Base-by-base conservation (phyloP, 1,140 invertebrate species). In the Papilio polytes region DNA sequence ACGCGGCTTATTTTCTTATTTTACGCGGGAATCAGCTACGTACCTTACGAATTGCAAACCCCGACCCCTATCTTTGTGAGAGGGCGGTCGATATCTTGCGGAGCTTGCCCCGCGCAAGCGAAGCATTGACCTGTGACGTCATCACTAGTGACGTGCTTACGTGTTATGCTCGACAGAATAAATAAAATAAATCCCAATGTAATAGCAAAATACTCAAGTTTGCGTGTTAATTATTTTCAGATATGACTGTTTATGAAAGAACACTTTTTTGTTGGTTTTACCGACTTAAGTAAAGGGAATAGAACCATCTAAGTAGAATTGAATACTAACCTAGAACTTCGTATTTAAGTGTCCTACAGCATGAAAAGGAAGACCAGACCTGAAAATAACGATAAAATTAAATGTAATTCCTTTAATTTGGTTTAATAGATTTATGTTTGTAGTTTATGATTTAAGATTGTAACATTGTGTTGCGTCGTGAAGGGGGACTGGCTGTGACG, bases 41-140 rank as follows among this genome's bases (percentile, higher is more conserved):
- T 36, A 36, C 36, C 36, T 36, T 36, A 36, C 36, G 26, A 36
- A 12, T 31, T 73, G 70, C 41, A 4, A 72, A 72, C 31, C 66
- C 66, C 31, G 31, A 15, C 31, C 7, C 63, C 6, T 66, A 2
- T 36, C 3, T 73, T 44, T 15, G 6, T 15, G 36, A 2, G 41
- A 51, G 46, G 8, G 20, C 73, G 73, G 46, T 74, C 73, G 73
- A 74, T 74, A 74, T 74, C 46, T 51, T 46, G 44, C 20, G n/a
- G 73, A 46, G 20, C 15, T 18, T 13, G 73, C 18, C 44, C 73
- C 44, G 44, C n/a, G 73, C 15, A 22, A 22, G 73, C 31, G 53
- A 66, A 26, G 63, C 73, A 48, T 51, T 44, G 73, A 74, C 73
- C 73, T 74, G 44, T 74, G 73, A 74, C 73, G 73, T 74, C 73